Percentiles rank a stretch among this genome's conserved stretches.
phyloP scores from a whole-genome alignment of 1,140 invertebrate genomes.

The Chironomus tepperi region DNA sequence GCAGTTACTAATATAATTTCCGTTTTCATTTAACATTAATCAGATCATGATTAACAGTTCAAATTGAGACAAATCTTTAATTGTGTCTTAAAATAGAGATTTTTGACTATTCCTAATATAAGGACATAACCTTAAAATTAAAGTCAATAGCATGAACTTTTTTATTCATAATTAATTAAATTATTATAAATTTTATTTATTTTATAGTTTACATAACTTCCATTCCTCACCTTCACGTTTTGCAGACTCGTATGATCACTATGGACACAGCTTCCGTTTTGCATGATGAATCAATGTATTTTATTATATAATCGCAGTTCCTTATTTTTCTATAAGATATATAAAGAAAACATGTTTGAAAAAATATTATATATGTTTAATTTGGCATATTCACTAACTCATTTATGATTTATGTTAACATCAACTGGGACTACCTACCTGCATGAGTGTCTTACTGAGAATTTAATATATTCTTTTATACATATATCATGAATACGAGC shows the following conservation, averaged over 20 bases:
- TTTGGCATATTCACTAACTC: neutral
- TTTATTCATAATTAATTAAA: neutral
- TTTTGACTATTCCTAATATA: no score
- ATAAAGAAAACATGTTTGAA: no score
- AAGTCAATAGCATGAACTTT: neutral
- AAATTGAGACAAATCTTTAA: no score
- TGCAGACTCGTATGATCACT: neutral
- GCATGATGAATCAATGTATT: neutral
- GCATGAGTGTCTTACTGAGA: neutral
- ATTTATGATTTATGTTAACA: neutral
- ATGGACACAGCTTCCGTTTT: constrained; percentile 8
- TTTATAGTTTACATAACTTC: constrained; percentile 9
- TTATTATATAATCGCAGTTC: neutral
- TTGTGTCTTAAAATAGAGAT: no score
- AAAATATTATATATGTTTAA: neutral
- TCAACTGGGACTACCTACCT: neutral
- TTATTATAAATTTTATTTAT: neutral
- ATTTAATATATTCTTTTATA: neutral
- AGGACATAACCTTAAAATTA: no score
- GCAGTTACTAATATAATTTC: no score
- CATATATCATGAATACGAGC: neutral
- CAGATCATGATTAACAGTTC: no score
- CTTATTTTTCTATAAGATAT: neutral
- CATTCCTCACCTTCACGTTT: neutral
- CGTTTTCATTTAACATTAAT: no score